Conservation (phyloP, 2,888 invertebrate species). For the Dermolepida albohirtum region DNA sequence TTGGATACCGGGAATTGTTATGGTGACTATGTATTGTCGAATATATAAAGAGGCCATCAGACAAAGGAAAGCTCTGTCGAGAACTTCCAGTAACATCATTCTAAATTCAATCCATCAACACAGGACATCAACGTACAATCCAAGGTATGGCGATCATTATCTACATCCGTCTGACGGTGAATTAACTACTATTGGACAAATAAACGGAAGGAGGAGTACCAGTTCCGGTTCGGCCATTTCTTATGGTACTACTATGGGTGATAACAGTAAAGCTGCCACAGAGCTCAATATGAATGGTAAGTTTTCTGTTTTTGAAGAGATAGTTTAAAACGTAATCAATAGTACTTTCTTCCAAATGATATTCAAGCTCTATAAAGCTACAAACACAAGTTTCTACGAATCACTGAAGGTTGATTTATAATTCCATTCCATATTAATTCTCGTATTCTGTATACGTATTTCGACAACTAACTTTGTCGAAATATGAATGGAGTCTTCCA, state of each 20-base stretch:
- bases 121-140: slow-evolving; percentile 70
- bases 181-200: slow-evolving; percentile 66
- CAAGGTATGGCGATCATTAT: slow-evolving; percentile 66
- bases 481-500: no score
- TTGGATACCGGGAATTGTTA: slow-evolving; percentile 93
- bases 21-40: slow-evolving; percentile 92
- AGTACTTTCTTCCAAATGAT: no score
- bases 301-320: slow-evolving; percentile 52
- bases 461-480: no score
- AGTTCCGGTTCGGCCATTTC: slow-evolving; percentile 68
- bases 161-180: slow-evolving; percentile 73
- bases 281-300: slow-evolving; percentile 80
- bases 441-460: no score
- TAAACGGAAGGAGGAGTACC: slow-evolving; percentile 72
- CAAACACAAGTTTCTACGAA: no score
- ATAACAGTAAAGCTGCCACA: slow-evolving; percentile 72
- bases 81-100: slow-evolving; percentile 88
- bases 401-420: no score
- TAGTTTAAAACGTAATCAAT: not conserved
- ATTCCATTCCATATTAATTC: no score
- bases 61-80: slow-evolving; percentile 83
- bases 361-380: no score
- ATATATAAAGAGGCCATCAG: slow-evolving; percentile 86
- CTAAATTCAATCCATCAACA: slow-evolving; percentile 87
- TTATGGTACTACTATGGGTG: slow-evolving; percentile 67